phyloP scores from a whole-genome alignment of 2,113 vertebrate genomes.

The Aegithalos caudatus region DNA sequence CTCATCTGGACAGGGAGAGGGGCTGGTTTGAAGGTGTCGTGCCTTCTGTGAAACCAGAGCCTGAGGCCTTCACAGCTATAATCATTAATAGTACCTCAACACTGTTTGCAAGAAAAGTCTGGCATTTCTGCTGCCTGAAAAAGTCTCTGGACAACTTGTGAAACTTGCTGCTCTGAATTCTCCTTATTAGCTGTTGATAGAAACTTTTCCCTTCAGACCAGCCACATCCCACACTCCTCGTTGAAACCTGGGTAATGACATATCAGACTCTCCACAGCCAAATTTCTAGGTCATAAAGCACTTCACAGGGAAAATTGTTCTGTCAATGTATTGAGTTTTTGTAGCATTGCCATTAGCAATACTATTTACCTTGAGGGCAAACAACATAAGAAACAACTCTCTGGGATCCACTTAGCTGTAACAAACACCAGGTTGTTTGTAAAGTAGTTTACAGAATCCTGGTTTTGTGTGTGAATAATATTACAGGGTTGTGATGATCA shows the following conservation, averaged over 20 bases:
- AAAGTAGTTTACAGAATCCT: background rate
- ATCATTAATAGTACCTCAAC: background rate
- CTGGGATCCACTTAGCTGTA: background rate
- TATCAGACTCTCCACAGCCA: background rate
- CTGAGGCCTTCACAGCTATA: background rate
- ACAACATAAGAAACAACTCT: background rate
- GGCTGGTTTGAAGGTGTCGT: background rate
- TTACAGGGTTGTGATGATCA: background rate
- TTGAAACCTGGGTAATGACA: background rate
- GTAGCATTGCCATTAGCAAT: background rate
- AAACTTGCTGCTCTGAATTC: background rate
- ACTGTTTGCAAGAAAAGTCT: background rate
- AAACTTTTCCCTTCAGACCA: background rate
- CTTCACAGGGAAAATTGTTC: conserved; percentile 27
- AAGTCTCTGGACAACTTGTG: background rate
- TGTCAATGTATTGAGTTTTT: conserved; percentile 37
- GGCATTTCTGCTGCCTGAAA: background rate
- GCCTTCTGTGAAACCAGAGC: background rate
- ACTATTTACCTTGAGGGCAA: background rate
- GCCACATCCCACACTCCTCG: background rate
- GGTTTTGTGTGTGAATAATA: background rate
- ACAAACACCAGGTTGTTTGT: background rate
- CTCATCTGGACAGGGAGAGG: background rate
- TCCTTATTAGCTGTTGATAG: background rate
- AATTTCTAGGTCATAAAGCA: background rate